Percentiles rank a stretch among this genome's conserved stretches.
Evolutionary conservation across 2,797 vertebrate species (phyloP).

Genomic region (Meda fulgida): DNA sequence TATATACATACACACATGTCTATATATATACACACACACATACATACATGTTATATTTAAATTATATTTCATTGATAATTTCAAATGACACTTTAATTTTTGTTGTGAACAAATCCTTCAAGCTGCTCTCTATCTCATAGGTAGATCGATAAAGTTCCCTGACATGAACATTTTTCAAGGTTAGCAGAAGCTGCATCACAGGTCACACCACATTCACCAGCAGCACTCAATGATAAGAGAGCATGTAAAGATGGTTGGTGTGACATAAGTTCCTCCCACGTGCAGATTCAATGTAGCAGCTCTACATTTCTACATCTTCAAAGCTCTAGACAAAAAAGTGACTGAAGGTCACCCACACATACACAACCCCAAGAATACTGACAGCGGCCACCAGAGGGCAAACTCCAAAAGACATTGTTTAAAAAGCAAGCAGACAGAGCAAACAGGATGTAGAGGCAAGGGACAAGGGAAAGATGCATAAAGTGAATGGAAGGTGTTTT

Average conservation of each 20-base stretch:
- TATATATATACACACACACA: too few relatives aligned
- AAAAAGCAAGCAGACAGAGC: conserved; percentile 26
- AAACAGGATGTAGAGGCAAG: conserved; percentile 40
- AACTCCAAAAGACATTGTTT: conserved; percentile 32
- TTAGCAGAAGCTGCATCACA: conserved; percentile 33
- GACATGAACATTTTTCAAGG: not conserved
- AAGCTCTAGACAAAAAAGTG: conserved; percentile 42
- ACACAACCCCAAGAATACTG: conserved; percentile 4
- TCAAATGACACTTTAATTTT: not conserved
- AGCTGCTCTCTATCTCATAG: not conserved
- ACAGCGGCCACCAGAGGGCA: conserved; percentile 16
- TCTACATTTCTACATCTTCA: too few relatives aligned
- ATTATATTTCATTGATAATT: not conserved
- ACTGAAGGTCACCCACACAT: conserved; percentile 14
- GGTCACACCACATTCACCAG: not conserved
- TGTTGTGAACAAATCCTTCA: not conserved
- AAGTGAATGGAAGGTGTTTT: not conserved
- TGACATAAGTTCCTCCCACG: not conserved
- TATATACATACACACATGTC: too few relatives aligned
- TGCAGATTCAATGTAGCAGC: not conserved
- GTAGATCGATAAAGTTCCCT: conserved; percentile 4
- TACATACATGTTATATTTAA: too few relatives aligned
- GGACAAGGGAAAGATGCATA: not conserved
- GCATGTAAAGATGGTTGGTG: conserved; percentile 21
- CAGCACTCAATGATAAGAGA: conserved; percentile 29